Percentiles rank a stretch among this genome's conserved stretches.
These are phyloP conservation scores for Melikaiella ostensackeni DNA, from an alignment of 2,888 invertebrate species.

Conservation along the genomic window DNA sequence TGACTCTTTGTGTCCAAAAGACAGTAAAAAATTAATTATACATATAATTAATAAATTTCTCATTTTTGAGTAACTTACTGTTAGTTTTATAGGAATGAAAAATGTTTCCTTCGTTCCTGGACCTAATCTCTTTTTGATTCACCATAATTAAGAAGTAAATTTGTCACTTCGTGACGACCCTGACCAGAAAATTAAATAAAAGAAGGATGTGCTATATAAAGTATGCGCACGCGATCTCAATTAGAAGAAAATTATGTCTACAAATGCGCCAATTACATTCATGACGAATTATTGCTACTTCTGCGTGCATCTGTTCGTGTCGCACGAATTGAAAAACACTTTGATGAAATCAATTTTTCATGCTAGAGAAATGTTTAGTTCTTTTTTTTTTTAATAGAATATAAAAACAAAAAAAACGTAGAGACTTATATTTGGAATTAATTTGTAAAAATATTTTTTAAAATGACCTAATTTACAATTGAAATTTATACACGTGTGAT, in stretches of 20 bases:
- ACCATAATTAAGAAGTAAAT: background rate
- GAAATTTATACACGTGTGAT: background rate
- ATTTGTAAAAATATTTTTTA: background rate
- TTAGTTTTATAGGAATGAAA: no score
- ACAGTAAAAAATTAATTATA: no score
- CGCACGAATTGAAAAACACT: background rate
- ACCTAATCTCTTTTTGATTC: background rate
- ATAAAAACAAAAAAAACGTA: background rate
- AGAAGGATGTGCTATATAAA: constrained; percentile 22
- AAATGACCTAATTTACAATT: no score
- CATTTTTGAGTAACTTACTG: no score
- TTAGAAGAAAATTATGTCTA: constrained; percentile 44
- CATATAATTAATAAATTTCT: no score
- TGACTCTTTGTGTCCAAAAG: no score
- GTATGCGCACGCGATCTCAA: constrained; percentile 18
- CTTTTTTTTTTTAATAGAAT: background rate
- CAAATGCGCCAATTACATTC: constrained; percentile 54
- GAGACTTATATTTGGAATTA: background rate
- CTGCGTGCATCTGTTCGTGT: background rate
- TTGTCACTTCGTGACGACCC: constrained; percentile 2
- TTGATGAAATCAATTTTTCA: background rate
- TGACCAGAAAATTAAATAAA: constrained; percentile 1
- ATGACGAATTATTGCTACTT: constrained; percentile 46
- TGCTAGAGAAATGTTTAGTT: background rate
- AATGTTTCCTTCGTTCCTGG: background rate